A percentile compares a stretch with the other conserved stretches of the same genome.
Conservation (phyloP, 2,797 vertebrate species). For the Cossypha heuglini region DNA sequence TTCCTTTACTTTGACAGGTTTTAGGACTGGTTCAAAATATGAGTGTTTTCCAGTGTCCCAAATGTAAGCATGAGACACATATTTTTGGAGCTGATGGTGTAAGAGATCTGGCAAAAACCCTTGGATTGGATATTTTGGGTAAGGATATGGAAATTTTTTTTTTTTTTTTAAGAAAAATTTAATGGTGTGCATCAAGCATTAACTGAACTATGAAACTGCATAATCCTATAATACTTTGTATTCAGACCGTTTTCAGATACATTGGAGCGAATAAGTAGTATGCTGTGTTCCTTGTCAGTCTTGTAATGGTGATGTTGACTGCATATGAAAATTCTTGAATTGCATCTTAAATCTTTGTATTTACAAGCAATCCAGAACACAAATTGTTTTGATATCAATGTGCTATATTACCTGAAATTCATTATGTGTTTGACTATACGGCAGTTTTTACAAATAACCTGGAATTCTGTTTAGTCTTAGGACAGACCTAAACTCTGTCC, state of each 20-base stretch:
- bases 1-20: conserved; percentile 79
- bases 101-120: conserved; percentile 80
- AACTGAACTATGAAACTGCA: not conserved
- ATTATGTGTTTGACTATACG: not conserved
- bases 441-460: not conserved
- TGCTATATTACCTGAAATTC: not conserved
- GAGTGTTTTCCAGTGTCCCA: conserved; percentile 96
- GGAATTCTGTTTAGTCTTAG: not conserved
- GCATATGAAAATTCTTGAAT: not conserved
- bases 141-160: not conserved
- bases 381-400: not conserved
- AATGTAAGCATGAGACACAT: conserved; percentile 90
- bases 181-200: not conserved
- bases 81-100: conserved; percentile 93
- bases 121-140: conserved; percentile 88
- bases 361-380: not conserved
- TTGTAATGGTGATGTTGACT: not conserved
- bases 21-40: conserved; percentile 96
- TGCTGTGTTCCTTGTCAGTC: not conserved
- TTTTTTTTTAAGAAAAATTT: not conserved
- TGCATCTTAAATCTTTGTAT: not conserved
- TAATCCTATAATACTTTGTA: not conserved
- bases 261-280: not conserved
- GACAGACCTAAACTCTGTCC: not conserved
- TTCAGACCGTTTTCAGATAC: not conserved